phyloP scores from a whole-genome alignment of 2,113 vertebrate species.

The Leptosomus discolor region DNA sequence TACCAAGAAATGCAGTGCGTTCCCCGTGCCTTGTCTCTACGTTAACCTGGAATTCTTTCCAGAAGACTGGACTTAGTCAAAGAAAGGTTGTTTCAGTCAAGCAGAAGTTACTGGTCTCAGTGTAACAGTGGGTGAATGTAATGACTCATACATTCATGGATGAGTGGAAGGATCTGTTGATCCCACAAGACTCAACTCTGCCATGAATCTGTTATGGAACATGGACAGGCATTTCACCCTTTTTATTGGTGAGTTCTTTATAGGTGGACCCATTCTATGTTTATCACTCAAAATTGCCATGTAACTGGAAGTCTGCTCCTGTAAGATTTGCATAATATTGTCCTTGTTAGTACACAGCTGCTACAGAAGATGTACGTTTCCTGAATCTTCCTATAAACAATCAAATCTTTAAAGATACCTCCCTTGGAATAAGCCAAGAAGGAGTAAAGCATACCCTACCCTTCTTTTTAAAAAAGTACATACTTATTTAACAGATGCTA shows the following conservation, averaged over 20 bases:
- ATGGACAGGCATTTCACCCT: not conserved
- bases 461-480: too few relatives aligned
- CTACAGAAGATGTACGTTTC: not conserved
- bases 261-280: not conserved
- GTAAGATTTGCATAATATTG: not conserved
- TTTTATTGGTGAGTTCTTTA: not conserved
- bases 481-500: not conserved
- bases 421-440: not conserved
- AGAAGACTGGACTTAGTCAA: not conserved
- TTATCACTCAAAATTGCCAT: not conserved
- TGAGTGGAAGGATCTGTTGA: not conserved
- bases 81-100: not conserved
- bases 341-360: not conserved
- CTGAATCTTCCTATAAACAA: not conserved
- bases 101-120: not conserved
- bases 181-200: not conserved
- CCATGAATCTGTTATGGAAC: not conserved
- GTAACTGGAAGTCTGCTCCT: not conserved
- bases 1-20: too few relatives aligned
- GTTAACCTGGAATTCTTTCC: not conserved
- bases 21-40: not conserved
- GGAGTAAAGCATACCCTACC: not conserved
- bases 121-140: not conserved
- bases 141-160: not conserved
- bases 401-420: not conserved